A percentile compares a stretch with the other conserved stretches of the same genome.
phyloP scores from a whole-genome alignment of 2,797 vertebrate genomes.

The Urophycis tenuis region DNA sequence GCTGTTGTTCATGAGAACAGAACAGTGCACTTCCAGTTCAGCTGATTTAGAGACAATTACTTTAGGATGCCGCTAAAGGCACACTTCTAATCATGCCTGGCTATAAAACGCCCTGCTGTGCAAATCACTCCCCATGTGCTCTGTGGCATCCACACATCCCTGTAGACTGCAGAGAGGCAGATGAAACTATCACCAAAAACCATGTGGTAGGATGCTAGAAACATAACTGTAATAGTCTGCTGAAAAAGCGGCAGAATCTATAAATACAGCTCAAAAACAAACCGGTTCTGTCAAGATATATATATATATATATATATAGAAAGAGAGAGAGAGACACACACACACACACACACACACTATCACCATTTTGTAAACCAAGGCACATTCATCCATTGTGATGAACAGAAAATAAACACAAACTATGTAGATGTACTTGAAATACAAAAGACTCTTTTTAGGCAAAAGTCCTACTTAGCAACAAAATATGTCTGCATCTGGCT shows the following conservation, averaged over 20 bases:
- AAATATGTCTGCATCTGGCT: constrained; percentile 21
- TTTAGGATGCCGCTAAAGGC: constrained; percentile 51
- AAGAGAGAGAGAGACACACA: too few species aligned
- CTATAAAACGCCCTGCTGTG: constrained; percentile 41
- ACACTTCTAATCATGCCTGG: constrained; percentile 25
- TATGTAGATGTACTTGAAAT: neutral
- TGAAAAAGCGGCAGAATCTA: neutral
- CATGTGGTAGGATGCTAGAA: constrained; percentile 1
- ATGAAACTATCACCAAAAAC: neutral
- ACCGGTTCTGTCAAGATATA: neutral
- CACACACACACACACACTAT: too few species aligned
- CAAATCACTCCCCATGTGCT: constrained; percentile 38
- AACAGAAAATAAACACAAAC: neutral
- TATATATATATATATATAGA: neutral
- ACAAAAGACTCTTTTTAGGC: constrained; percentile 1
- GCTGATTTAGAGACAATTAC: constrained; percentile 58
- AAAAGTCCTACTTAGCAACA: constrained; percentile 7
- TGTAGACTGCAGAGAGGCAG: neutral
- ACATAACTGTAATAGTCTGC: neutral
- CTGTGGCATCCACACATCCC: neutral
- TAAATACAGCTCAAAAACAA: neutral
- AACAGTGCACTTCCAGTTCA: constrained; percentile 45
- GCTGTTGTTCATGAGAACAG: constrained; percentile 49
- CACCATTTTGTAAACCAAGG: neutral
- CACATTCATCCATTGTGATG: neutral